Conservation (phyloP, 1,140 invertebrate species). For the Drosophila auraria region DNA sequence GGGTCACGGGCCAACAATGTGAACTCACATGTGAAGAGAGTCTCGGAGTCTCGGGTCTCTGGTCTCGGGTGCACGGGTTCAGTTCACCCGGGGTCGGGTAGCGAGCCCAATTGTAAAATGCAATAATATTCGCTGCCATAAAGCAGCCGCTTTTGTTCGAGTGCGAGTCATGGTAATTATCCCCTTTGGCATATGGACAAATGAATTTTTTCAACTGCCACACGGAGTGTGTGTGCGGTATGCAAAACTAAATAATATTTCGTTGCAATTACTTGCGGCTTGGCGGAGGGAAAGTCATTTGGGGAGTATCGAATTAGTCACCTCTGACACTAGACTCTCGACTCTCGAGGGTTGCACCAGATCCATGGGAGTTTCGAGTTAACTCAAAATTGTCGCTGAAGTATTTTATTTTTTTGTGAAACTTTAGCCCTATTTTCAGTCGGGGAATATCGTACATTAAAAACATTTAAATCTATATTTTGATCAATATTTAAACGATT, state of each 20-base stretch:
- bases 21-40: constrained; percentile 72
- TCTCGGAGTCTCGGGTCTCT: background rate
- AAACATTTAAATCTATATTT: too few relatives aligned
- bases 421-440: too few relatives aligned
- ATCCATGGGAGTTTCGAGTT: constrained; percentile 4
- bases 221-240: constrained; percentile 24
- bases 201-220: constrained; percentile 35
- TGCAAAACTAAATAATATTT: constrained; percentile 29
- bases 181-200: constrained; percentile 40
- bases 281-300: constrained; percentile 16
- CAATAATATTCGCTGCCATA: constrained; percentile 69
- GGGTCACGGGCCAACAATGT: constrained; percentile 81
- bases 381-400: background rate
- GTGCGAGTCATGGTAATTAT: constrained; percentile 77
- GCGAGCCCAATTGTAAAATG: constrained; percentile 54
- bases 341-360: constrained; percentile 5
- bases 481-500: too few relatives aligned
- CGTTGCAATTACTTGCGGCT: constrained; percentile 16
- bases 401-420: background rate
- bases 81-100: constrained; percentile 20
- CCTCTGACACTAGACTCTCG: constrained; percentile 1
- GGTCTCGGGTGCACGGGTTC: constrained; percentile 18
- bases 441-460: too few relatives aligned
- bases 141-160: constrained; percentile 56
- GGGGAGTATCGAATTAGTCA: constrained; percentile 11